Conservation (phyloP, 2,113 vertebrate species). For the Chlamydotis undulata region DNA sequence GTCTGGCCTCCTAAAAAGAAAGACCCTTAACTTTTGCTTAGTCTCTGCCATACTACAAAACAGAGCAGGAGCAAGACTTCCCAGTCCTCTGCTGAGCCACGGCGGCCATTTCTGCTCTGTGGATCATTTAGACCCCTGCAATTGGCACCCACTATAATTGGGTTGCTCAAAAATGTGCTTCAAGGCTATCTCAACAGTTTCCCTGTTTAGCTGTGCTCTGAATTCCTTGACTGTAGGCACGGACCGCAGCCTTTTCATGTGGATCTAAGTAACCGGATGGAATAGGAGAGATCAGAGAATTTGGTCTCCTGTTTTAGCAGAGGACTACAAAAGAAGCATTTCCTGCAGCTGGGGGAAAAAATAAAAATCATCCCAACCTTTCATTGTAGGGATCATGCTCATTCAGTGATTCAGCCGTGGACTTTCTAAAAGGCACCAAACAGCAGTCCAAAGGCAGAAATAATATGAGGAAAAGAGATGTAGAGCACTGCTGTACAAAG, state of each 20-base stretch:
- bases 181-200: background rate
- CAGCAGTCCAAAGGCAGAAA: background rate
- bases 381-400: background rate
- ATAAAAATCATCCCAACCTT: background rate
- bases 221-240: background rate
- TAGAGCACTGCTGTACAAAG: background rate
- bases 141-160: background rate
- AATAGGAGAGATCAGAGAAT: background rate
- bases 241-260: background rate
- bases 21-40: background rate
- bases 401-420: background rate
- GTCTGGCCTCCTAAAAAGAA: background rate
- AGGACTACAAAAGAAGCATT: background rate
- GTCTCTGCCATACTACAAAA: background rate
- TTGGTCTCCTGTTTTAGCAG: background rate
- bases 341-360: background rate
- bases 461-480: background rate
- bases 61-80: background rate
- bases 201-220: background rate
- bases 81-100: background rate
- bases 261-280: background rate
- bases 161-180: background rate
- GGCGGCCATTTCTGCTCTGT: background rate
- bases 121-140: background rate
- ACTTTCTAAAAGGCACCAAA: background rate